phyloP scores from a whole-genome alignment of 2,888 invertebrate species.

The Acanthosepion pharaonis region DNA sequence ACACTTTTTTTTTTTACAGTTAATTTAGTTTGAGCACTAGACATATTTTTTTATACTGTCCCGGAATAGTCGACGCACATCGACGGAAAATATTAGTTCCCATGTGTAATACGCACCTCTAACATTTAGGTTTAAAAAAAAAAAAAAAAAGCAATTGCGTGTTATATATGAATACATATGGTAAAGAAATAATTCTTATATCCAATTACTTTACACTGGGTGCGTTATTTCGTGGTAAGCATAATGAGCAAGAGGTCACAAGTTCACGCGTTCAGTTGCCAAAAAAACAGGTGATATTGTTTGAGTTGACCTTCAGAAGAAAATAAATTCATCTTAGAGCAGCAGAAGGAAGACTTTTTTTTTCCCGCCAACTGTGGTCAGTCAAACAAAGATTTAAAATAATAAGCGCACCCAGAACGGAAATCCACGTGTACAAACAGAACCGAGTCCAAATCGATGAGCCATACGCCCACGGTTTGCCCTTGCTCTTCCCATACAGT shows the following conservation, averaged over 20 bases:
- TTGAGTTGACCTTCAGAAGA: not conserved
- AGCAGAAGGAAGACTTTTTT: not conserved
- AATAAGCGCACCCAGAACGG: not conserved
- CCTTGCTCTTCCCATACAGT: not conserved
- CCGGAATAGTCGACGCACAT: no score
- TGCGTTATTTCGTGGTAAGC: not conserved
- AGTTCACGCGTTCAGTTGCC: not conserved
- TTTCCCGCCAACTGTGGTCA: not conserved
- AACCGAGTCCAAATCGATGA: not conserved
- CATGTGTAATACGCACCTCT: no score
- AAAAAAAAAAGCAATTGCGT: no score
- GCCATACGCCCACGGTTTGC: not conserved
- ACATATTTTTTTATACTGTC: no score
- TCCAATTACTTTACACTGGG: not conserved
- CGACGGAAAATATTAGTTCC: no score
- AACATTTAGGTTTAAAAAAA: no score
- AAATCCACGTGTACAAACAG: not conserved
- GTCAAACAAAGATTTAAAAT: not conserved
- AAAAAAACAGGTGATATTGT: not conserved
- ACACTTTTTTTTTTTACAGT: no score
- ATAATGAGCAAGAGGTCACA: not conserved
- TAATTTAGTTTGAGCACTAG: no score
- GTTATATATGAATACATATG: no score
- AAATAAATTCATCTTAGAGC: not conserved
- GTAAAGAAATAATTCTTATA: not conserved